phyloP scores from a whole-genome alignment of 2,888 invertebrate genomes.

The Sepioteuthis lessoniana region DNA sequence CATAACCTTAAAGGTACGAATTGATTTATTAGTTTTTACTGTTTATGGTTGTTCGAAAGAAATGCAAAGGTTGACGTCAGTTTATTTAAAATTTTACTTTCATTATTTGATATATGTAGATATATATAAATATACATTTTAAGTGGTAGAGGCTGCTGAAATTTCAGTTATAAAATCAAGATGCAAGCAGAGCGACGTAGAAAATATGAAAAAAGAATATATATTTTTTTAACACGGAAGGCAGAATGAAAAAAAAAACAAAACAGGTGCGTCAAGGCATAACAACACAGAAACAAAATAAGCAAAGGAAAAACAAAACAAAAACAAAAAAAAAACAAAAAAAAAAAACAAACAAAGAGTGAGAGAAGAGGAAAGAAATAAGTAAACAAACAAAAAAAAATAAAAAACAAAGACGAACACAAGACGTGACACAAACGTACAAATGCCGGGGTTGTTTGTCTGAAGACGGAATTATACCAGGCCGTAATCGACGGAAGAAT shows the following conservation, averaged over 20 bases:
- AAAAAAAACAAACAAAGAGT: background rate
- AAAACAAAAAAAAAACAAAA: background rate
- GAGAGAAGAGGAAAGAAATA: background rate
- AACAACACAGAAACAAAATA: background rate
- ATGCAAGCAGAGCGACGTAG: background rate
- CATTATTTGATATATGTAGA: too few species aligned
- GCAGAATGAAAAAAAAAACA: background rate
- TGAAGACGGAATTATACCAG: background rate
- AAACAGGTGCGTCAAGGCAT: background rate
- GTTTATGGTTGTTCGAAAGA: too few species aligned
- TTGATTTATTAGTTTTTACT: too few species aligned
- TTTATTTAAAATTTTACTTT: too few species aligned
- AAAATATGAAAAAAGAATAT: background rate
- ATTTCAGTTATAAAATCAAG: background rate
- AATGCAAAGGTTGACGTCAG: too few species aligned
- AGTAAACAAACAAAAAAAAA: background rate
- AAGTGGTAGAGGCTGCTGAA: background rate
- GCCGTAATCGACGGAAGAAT: too few species aligned
- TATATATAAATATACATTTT: too few species aligned
- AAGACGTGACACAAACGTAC: slow-evolving; percentile 10
- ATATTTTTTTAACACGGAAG: background rate
- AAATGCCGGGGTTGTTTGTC: background rate
- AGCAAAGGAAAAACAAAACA: too few species aligned
- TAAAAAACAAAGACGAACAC: background rate
- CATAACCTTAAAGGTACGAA: too few species aligned